These are phyloP conservation scores for Drosophila paramelanica DNA, from an alignment of 2,888 invertebrate species.

Conservation along the genomic window DNA sequence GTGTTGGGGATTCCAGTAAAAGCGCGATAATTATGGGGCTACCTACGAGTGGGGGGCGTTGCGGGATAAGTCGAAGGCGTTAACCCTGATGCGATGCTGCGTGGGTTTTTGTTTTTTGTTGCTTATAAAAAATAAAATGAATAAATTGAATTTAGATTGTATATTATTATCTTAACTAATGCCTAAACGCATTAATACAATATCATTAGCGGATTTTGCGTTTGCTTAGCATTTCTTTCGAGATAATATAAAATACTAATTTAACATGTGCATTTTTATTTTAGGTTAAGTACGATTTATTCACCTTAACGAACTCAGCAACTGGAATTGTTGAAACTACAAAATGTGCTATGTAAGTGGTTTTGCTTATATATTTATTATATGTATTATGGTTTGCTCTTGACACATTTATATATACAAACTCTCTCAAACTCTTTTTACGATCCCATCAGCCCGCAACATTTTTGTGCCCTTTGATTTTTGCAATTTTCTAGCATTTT, in stretches of 20 bases:
- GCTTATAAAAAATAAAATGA: conserved; percentile 10
- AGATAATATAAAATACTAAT: neutral
- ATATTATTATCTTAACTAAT: conserved; percentile 35
- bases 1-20: conserved; percentile 12
- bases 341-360: neutral
- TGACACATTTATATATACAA: neutral
- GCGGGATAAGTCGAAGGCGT: conserved; percentile 34
- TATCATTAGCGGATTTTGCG: conserved; percentile 4
- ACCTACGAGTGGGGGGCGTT: neutral
- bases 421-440: neutral
- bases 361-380: neutral
- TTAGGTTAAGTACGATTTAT: neutral
- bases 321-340: too few relatives aligned
- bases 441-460: conserved; percentile 42
- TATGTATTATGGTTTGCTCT: neutral
- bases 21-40: conserved; percentile 54
- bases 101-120: neutral
- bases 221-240: neutral
- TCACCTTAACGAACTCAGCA: conserved; percentile 2
- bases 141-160: conserved; percentile 42
- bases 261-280: neutral
- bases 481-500: conserved; percentile 28
- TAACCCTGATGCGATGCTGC: conserved; percentile 12
- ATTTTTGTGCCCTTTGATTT: conserved; percentile 37
- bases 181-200: conserved; percentile 19